These are phyloP conservation scores for Lysandra coridon DNA, from an alignment of 2,888 invertebrate genomes.

Conservation along the genomic window DNA sequence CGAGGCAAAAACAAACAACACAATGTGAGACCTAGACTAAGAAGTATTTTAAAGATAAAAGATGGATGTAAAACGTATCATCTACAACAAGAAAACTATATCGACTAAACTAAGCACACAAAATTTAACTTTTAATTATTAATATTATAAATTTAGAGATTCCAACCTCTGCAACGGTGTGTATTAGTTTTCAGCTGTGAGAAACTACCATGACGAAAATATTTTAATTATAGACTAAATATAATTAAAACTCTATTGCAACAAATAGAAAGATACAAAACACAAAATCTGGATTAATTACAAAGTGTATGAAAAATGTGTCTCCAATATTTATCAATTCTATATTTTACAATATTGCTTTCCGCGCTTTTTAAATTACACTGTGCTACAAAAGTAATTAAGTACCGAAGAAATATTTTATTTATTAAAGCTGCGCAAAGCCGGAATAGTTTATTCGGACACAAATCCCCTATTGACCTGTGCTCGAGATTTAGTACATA, in stretches of 20 bases:
- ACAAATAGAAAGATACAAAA: not conserved
- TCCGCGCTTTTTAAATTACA: not conserved
- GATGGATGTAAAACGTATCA: too few species aligned
- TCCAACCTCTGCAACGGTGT: too few species aligned
- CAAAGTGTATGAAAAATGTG: not conserved
- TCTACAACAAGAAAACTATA: too few species aligned
- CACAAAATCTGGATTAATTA: not conserved
- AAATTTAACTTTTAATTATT: too few species aligned
- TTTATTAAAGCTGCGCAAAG: slow-evolving; percentile 3
- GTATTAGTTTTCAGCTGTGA: too few species aligned
- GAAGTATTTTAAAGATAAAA: too few species aligned
- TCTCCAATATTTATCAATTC: not conserved
- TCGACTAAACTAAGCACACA: too few species aligned
- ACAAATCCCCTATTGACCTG: slow-evolving; percentile 17
- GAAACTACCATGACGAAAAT: too few species aligned
- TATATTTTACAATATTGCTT: not conserved
- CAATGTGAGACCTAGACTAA: too few species aligned
- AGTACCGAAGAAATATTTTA: not conserved
- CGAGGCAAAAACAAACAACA: too few species aligned
- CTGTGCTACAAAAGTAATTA: slow-evolving; percentile 3
- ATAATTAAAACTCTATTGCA: not conserved
- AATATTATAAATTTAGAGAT: too few species aligned
- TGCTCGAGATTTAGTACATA: slow-evolving; percentile 1
- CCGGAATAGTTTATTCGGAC: slow-evolving; percentile 10
- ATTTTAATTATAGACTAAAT: too few species aligned